Evolutionary conservation across 1,140 invertebrate genomes (phyloP).

Genomic region (honey bee (Apis mellifera)): Amel_HAv3.1 CM009941.2:1822001-1822500

Average conservation of each 20-base stretch:
- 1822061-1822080: too few relatives aligned
- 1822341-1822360: background rate
- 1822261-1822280: background rate
- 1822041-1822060: background rate
- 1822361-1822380: background rate
- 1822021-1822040: slow-evolving; percentile 47
- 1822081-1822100: too few relatives aligned
- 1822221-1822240: too few relatives aligned
- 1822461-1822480: too few relatives aligned
- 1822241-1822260: background rate
- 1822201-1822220: too few relatives aligned
- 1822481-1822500: too few relatives aligned
- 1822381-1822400: background rate
- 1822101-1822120: too few relatives aligned
- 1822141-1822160: too few relatives aligned
- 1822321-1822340: background rate
- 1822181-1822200: too few relatives aligned
- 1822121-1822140: too few relatives aligned
- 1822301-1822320: background rate
- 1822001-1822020: slow-evolving; percentile 30
- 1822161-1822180: too few relatives aligned
- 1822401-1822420: background rate
- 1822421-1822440: background rate
- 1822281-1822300: background rate
- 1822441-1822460: too few relatives aligned